A percentile compares a stretch with the other conserved stretches of the same genome.
Evolutionary conservation across 1,140 invertebrate species (phyloP).

Genomic region (Batillaria attramentaria): DNA sequence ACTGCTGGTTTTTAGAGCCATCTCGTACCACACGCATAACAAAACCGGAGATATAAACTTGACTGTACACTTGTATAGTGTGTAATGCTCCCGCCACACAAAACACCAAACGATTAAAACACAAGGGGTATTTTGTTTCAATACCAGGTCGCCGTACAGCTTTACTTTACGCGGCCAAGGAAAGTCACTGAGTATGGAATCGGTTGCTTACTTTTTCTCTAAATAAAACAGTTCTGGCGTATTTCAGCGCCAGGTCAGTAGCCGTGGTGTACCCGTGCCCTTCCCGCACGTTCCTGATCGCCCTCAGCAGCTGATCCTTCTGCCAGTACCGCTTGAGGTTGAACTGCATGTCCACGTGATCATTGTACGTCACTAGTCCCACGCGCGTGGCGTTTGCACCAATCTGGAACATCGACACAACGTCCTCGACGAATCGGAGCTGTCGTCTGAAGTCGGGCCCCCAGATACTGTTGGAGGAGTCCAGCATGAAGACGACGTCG

Average conservation of each 20-base stretch:
- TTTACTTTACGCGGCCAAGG: too few species aligned
- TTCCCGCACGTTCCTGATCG: conserved; percentile 44
- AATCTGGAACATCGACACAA: conserved; percentile 59
- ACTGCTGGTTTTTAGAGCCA: too few species aligned
- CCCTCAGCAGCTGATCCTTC: conserved; percentile 43
- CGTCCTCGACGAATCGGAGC: conserved; percentile 57
- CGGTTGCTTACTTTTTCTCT: conserved; percentile 10
- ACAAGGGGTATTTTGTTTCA: too few species aligned
- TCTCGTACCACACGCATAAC: too few species aligned
- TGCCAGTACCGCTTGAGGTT: conserved; percentile 48
- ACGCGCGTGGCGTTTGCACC: conserved; percentile 53
- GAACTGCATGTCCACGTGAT: conserved; percentile 48
- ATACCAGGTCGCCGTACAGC: too few species aligned
- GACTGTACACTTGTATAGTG: too few species aligned
- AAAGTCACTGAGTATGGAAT: too few species aligned
- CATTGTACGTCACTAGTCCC: conserved; percentile 50
- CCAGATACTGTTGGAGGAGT: conserved; percentile 65
- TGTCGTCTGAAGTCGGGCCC: conserved; percentile 57
- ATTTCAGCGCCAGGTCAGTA: conserved; percentile 32
- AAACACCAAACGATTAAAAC: too few species aligned
- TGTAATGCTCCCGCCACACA: too few species aligned
- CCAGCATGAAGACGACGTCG: conserved; percentile 64
- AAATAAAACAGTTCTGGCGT: conserved; percentile 23
- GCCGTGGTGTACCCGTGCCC: conserved; percentile 44
- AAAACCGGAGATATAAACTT: too few species aligned